These are phyloP conservation scores for Pterostichus niger DNA, from an alignment of 2,888 invertebrate genomes.

Conservation along the genomic window DNA sequence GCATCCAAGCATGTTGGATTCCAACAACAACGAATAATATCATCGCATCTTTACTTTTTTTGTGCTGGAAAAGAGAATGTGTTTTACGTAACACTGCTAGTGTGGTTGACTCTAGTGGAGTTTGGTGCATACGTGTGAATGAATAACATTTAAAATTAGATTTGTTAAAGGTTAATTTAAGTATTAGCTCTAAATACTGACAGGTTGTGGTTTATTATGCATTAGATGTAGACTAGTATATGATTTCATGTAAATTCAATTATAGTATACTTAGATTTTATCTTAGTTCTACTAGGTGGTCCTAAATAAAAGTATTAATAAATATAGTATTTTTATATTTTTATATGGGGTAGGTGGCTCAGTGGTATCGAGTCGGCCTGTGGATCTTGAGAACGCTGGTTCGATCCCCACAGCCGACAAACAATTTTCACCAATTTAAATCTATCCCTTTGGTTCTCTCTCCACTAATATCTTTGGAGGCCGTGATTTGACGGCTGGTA, in stretches of 20 bases:
- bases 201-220: background rate
- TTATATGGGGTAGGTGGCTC: too few relatives aligned
- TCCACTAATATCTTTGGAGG: too few relatives aligned
- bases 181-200: background rate
- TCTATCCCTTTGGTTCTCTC: too few relatives aligned
- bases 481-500: too few relatives aligned
- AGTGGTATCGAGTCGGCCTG: too few relatives aligned
- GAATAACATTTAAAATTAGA: conserved; percentile 37
- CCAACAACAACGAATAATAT: conserved; percentile 8
- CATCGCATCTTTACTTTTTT: background rate
- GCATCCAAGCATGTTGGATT: background rate
- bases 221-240: background rate
- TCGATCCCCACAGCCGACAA: too few relatives aligned
- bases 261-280: too few relatives aligned
- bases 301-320: too few relatives aligned
- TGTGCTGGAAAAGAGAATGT: conserved; percentile 20
- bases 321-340: too few relatives aligned
- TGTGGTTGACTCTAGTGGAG: background rate
- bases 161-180: conserved; percentile 14
- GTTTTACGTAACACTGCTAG: conserved; percentile 19
- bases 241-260: background rate
- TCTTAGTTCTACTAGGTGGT: too few relatives aligned
- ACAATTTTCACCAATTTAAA: too few relatives aligned
- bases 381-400: too few relatives aligned
- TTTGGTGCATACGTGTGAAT: background rate